Base-by-base conservation (phyloP, 2,797 vertebrate genomes). In the Buphagus erythrorhynchus region DNA sequence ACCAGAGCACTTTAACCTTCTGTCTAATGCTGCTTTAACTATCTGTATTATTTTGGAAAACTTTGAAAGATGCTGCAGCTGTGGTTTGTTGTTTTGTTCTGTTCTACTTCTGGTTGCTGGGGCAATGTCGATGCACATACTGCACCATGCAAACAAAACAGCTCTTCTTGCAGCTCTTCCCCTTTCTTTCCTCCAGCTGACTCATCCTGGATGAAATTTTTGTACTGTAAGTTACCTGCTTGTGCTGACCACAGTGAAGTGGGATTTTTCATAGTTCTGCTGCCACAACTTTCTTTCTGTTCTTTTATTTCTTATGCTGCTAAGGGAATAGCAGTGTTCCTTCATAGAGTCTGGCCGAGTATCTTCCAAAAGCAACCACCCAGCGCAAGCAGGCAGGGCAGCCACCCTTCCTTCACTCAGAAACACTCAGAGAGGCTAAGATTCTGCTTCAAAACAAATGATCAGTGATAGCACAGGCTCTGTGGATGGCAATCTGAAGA, bases 91-190 rank as follows among this genome's bases (percentile, higher is more conserved):
- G 10, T 68, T 26, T 55, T 51, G 24, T 33, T 48, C 51, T 61
- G 40, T 26, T 75, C 31, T 62, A 26, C 35, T 79, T 75, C 66
- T 89, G 40, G 31, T 68, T 79, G 21, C 72, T 61, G 35, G n/a
- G 43, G 38, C 16, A 77, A 42, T 19, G 13, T 83, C 0, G 0
- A 11, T 62, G 49, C 40, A n/a, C 36, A 22, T 2, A 29, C n/a
- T 10, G 16, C 40, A 40, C n/a, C 2, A 2, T 1, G 4, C 16
- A 48, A 80, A 72, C 1, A 5, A 19, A 67, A 36, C 29, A 40
- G 33, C 54, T 88, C 28, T 36, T 90, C 20, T 65, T 25, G 13
- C 22, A 48, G 17, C 45, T 65, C 46, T 86, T 90, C 25, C 36
- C 19, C 12, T 85, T 45, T 52, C 42, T 75, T 77, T 71, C 36